Evolutionary conservation across 2,113 vertebrate species (phyloP).

Genomic region (Megaptera novaeangliae): DNA sequence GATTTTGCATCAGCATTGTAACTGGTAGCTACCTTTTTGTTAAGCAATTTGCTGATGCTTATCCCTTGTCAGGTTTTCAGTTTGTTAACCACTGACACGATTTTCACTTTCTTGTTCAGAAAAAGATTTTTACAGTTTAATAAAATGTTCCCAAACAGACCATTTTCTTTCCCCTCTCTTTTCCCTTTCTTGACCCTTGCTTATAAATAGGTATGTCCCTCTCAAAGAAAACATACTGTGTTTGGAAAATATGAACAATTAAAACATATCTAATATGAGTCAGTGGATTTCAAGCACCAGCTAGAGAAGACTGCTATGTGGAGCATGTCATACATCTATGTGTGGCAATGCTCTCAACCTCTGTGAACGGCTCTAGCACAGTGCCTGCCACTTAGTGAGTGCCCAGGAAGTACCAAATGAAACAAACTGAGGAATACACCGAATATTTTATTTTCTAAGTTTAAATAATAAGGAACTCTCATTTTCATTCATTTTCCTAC

Average conservation of each 20-base stretch:
- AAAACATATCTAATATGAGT: background rate
- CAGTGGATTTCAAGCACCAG: background rate
- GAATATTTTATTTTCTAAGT: background rate
- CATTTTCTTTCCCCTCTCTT: background rate
- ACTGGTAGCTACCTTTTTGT: slow-evolving; percentile 73
- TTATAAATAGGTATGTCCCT: background rate
- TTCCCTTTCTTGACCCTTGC: background rate
- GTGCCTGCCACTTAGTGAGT: background rate
- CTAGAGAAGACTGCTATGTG: background rate
- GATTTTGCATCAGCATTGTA: slow-evolving; percentile 49
- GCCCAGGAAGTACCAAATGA: background rate
- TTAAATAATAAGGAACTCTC: background rate
- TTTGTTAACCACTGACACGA: slow-evolving; percentile 65
- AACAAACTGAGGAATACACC: background rate
- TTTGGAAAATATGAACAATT: background rate
- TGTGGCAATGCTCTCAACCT: background rate
- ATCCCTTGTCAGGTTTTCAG: slow-evolving; percentile 70
- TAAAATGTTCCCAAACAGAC: background rate
- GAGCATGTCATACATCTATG: background rate
- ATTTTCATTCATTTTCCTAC: background rate
- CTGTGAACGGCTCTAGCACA: fast-evolving
- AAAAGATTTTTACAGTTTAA: slow-evolving; percentile 48
- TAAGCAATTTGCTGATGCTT: slow-evolving; percentile 73
- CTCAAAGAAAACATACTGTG: background rate
- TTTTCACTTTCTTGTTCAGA: slow-evolving; percentile 41